Base-by-base conservation (phyloP, 1,140 invertebrate species). In the Sminthurides bifidus region DNA sequence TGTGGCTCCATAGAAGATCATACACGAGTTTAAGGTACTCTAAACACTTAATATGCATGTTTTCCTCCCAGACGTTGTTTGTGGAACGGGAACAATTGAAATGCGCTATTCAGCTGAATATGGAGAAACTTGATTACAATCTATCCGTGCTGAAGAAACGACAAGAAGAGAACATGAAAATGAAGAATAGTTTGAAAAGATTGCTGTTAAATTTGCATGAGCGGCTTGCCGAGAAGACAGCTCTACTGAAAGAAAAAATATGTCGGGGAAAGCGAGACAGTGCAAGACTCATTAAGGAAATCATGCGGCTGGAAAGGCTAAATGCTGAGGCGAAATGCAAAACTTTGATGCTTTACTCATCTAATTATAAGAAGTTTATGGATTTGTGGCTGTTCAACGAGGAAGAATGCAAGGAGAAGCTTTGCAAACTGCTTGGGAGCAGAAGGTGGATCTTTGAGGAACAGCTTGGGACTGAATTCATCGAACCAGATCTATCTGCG, bases 91-190 rank as follows among this genome's bases (percentile, higher is more conserved):
- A 65, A 27, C 41, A 60, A 33, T 52, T 62, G 6, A 65, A 65
- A 45, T 50, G 50, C 19, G 52, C 60, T 3, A 52, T 45, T 26
- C 59, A 59, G 29, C 24, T 60, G 6, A 65, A 65, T 48, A 24
- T 59, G 40, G 63, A 65, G 23, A 65, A 65, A 46, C 46, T 65
- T 19, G 57, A 61, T 29, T 65, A 61, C 49, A 65, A 65, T 53
- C 45, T 61, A 17, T 21, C 56, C 15, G 58, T 65, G 6, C 29
- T 61, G 15, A 40, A 50, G 26, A 43, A 49, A 21, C 53, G 63
- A 12, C 51, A 54, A 35, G 26, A 41, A 5, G 57, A 65, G 46
- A 65, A 61, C 38, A 48, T 56, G 3, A 46, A 52, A 30, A 33
- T 61, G 54, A 59, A 61, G 26, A 61, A 57, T 33, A 54, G 54